Evolutionary conservation across 2,113 vertebrate species (phyloP), one percentile per base, ranked within the genome.

Genomic region (Leptobrachium leishanense): DNA sequence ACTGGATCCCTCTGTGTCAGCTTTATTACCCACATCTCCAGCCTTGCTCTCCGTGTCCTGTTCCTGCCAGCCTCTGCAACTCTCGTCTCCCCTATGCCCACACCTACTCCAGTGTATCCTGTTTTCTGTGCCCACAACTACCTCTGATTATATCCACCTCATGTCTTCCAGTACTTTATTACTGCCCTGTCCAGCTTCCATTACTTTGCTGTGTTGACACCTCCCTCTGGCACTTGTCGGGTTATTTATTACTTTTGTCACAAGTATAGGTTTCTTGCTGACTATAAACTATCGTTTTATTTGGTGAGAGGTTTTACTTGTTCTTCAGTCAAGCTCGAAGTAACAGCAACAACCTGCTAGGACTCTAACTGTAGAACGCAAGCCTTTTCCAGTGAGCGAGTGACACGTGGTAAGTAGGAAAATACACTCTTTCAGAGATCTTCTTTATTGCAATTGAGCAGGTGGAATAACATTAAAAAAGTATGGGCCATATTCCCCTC

Each of bases 221-320:
- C 10, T 5, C 55, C 10, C 5, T 15, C 55, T 57, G 55, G 13
- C 55, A 57, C 2, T 57, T 3, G 13, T 10, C 5, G 10, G 55
- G 55, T 57, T 57, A 57, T 92, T 92, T 62, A 77, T 78, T 59
- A 77, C 69, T 76, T 92, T 93, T 90, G 87, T 91, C 91, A 89
- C 91, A 89, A 87, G 91, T 93, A 92, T 94, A 93, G 94, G 93
- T 88, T 88, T 94, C 68, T 82, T 88, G 88, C 94, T 94, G 62
- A 92, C 91, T 94, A 94, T 57, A 91, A 92, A 90, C 15, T 71
- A 8, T 41, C 12, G 7, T 31, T 67, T 67, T 67, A n/a, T 65
- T 43, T 71, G 44, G 73, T 72, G 62, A 74, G 53, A 74, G 72
- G 71, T 59, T 57, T 43, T 31, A 1, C 74, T 54, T 80, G 78